These are phyloP conservation scores for Ariopsis seemanni DNA, from an alignment of 2,113 vertebrate genomes.

Conservation along the genomic window DNA sequence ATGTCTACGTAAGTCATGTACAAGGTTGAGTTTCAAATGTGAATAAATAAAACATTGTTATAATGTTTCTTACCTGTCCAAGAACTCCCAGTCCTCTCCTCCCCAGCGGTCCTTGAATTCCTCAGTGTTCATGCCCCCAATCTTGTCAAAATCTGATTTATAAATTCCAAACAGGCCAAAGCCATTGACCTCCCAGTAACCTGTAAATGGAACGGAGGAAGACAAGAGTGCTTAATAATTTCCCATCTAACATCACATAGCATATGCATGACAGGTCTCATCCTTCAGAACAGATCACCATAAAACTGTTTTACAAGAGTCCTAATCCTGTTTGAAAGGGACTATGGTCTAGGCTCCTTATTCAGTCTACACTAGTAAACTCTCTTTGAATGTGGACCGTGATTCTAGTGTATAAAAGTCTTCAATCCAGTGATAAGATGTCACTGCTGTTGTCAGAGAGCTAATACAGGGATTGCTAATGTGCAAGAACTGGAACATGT, in stretches of 20 bases:
- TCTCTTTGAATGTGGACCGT: not conserved
- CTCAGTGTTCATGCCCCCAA: conserved; percentile 98
- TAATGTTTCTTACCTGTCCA: conserved; percentile 83
- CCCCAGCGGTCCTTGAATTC: conserved; percentile 99
- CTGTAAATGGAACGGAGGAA: conserved; percentile 63
- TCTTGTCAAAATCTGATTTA: conserved; percentile 93
- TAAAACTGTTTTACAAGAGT: not conserved
- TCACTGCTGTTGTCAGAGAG: not conserved
- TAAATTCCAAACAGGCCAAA: conserved; percentile 97
- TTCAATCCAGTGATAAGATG: not conserved
- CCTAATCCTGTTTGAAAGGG: not conserved
- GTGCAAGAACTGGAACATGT: not conserved
- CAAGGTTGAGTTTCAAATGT: not conserved
- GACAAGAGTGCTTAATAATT: not conserved
- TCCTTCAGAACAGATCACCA: not conserved
- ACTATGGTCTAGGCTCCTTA: not conserved
- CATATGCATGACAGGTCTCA: not conserved
- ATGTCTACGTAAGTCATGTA: not conserved
- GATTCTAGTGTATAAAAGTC: not conserved
- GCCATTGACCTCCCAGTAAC: conserved; percentile 98
- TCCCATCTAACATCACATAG: not conserved
- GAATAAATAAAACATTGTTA: not conserved
- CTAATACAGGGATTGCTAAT: not conserved
- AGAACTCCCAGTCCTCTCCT: conserved; percentile 96
- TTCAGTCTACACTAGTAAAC: not conserved